A percentile compares a stretch with the other conserved stretches of the same genome.
Conservation (phyloP, 2,888 invertebrate genomes). For the Pyrrhia umbra region DNA sequence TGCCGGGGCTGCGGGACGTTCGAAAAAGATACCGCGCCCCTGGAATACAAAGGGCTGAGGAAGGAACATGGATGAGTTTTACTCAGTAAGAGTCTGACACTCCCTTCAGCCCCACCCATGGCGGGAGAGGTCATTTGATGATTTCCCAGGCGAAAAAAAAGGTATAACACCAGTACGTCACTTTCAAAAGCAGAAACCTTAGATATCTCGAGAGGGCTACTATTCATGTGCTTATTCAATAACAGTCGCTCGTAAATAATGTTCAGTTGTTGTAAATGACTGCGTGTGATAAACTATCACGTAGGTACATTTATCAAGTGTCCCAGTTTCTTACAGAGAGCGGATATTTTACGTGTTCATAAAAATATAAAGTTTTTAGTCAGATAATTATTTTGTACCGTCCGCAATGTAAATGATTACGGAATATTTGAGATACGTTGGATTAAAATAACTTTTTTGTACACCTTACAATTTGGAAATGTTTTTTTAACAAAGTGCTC, state of each 20-base stretch:
- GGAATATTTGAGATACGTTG: neutral
- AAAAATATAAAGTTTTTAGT: conserved; percentile 69
- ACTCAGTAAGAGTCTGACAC: too few species aligned
- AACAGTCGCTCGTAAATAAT: conserved; percentile 61
- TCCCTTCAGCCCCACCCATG: too few species aligned
- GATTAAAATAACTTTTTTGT: too few species aligned
- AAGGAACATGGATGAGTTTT: too few species aligned
- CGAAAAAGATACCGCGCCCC: too few species aligned
- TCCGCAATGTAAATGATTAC: neutral
- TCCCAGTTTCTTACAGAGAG: conserved; percentile 51
- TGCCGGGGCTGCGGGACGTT: too few species aligned
- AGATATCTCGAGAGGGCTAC: neutral
- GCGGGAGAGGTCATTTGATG: too few species aligned
- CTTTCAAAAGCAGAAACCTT: neutral
- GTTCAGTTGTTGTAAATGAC: conserved; percentile 61
- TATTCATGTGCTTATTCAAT: conserved; percentile 6
- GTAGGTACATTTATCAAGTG: conserved; percentile 67
- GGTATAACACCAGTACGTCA: too few species aligned
- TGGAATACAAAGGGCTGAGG: too few species aligned
- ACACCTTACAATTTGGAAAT: neutral
- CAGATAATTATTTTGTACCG: conserved; percentile 25
- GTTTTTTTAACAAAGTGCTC: neutral
- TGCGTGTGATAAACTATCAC: conserved; percentile 64
- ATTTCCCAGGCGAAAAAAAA: too few species aligned
- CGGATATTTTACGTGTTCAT: conserved; percentile 74